Evolutionary conservation across 2,888 invertebrate species (phyloP).

Genomic region (Agrotis segetum): DNA sequence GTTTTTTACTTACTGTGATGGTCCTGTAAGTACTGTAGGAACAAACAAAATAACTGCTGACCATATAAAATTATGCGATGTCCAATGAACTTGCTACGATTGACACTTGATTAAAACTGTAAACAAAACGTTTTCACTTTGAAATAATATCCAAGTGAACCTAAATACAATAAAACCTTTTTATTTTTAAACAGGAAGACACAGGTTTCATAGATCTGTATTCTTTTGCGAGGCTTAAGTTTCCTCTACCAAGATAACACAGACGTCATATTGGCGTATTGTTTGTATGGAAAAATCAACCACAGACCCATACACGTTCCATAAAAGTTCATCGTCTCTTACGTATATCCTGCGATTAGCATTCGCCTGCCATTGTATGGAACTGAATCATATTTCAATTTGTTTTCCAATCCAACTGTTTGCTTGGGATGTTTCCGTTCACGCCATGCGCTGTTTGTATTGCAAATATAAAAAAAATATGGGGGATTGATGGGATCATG

Average conservation of each 20-base stretch:
- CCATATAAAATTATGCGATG: constrained; percentile 1
- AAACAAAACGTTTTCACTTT: not conserved
- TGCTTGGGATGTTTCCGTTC: constrained; percentile 55
- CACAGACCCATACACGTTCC: constrained; percentile 1
- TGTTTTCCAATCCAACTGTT: constrained; percentile 50
- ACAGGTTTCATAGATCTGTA: not conserved
- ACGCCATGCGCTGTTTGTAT: constrained; percentile 33
- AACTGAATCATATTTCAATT: constrained; percentile 59
- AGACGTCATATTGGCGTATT: not conserved
- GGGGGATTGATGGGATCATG: constrained; percentile 16
- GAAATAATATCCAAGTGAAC: not conserved
- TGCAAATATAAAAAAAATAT: constrained; percentile 32
- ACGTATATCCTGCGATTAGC: constrained; percentile 38
- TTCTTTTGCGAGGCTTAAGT: not conserved
- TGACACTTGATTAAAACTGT: not conserved
- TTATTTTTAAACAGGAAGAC: not conserved
- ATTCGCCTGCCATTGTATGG: constrained; percentile 43
- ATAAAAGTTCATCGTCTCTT: constrained; percentile 32
- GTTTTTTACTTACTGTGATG: constrained; percentile 45
- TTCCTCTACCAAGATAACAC: constrained; percentile 3
- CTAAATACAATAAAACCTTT: not conserved
- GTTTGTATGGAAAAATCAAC: constrained; percentile 9
- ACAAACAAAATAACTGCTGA: constrained; percentile 16
- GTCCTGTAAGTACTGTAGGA: constrained; percentile 3
- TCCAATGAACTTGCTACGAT: not conserved